Conservation (phyloP, 2,113 vertebrate genomes). For the Callospermophilus lateralis region DNA sequence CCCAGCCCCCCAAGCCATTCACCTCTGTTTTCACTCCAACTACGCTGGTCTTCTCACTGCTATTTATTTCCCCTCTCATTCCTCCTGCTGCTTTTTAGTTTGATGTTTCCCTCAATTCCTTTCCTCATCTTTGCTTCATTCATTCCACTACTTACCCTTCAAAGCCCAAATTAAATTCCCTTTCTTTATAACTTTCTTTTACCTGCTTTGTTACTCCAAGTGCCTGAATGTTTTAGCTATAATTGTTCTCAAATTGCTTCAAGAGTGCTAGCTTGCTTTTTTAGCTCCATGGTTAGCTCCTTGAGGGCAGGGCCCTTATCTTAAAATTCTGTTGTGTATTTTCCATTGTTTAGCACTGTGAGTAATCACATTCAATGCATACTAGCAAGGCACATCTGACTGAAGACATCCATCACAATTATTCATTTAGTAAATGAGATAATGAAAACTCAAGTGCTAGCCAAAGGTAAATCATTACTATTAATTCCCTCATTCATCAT, state of each 20-base stretch:
- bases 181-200: background rate
- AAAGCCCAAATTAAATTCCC: conserved; percentile 1
- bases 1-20: background rate
- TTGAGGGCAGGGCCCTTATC: conserved; percentile 31
- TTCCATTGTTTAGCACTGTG: background rate
- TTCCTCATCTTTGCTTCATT: background rate
- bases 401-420: conserved; percentile 60
- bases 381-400: conserved; percentile 50
- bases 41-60: background rate
- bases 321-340: background rate
- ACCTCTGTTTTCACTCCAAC: background rate
- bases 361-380: conserved; percentile 1
- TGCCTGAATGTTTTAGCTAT: background rate
- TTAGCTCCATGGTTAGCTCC: background rate
- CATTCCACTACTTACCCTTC: background rate
- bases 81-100: background rate
- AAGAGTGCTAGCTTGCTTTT: background rate
- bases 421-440: conserved; percentile 68
- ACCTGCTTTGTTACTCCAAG: background rate
- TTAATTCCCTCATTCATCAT: conserved; percentile 71
- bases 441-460: conserved; percentile 56
- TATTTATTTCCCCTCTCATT: background rate
- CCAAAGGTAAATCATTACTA: conserved; percentile 72
- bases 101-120: background rate
- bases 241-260: conserved; percentile 13